A percentile compares a stretch with the other conserved stretches of the same genome.
These are phyloP conservation scores for Cydia strobilella DNA, from an alignment of 1,140 invertebrate genomes.

Conservation along the genomic window DNA sequence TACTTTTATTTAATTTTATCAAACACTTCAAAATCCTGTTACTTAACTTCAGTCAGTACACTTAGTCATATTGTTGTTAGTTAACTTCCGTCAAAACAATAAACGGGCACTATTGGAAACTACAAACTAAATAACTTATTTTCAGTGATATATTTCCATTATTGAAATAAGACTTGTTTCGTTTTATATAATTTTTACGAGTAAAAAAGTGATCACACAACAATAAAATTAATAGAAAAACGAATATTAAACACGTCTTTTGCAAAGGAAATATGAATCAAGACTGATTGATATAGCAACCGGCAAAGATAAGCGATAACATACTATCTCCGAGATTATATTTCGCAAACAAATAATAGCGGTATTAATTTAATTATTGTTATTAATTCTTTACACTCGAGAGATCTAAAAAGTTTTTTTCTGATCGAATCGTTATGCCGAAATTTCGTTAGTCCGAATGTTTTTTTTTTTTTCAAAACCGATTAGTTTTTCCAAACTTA, in stretches of 20 bases:
- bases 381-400: too few relatives aligned
- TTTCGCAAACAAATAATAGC: not conserved
- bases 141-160: not conserved
- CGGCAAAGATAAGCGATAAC: not conserved
- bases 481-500: too few relatives aligned
- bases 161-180: not conserved
- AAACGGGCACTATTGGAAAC: not conserved
- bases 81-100: not conserved
- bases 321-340: not conserved
- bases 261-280: not conserved
- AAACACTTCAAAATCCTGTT: not conserved
- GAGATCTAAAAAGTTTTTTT: too few relatives aligned
- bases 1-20: not conserved
- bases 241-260: not conserved
- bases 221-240: not conserved
- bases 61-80: not conserved
- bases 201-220: not conserved
- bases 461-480: too few relatives aligned
- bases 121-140: too few relatives aligned
- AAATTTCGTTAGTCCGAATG: too few relatives aligned
- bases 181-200: not conserved
- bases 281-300: not conserved
- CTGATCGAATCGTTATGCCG: too few relatives aligned
- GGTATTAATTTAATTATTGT: too few relatives aligned
- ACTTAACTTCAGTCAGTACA: not conserved